phyloP scores from a whole-genome alignment of 2,888 invertebrate genomes.

The Drymonia ruficornis region DNA sequence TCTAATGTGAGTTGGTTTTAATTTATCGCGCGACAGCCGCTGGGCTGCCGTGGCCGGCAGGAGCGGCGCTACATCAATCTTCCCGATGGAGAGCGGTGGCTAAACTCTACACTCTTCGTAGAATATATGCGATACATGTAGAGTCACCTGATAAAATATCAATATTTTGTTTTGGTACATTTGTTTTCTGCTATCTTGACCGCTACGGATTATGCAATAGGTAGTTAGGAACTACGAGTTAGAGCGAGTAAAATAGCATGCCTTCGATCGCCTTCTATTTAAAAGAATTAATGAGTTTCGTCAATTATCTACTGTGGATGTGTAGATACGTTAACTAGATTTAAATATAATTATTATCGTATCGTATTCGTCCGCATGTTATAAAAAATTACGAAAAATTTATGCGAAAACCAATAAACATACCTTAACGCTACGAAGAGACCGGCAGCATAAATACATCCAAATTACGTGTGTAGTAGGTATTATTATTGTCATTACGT shows the following conservation, averaged over 20 bases:
- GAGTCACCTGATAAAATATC: slow-evolving; percentile 37
- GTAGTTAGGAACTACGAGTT: no score
- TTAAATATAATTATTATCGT: neutral
- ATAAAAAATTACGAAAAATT: neutral
- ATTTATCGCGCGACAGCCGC: slow-evolving; percentile 82
- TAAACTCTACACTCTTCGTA: slow-evolving; percentile 50
- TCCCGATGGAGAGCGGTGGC: slow-evolving; percentile 53
- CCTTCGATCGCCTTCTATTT: no score
- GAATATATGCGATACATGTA: slow-evolving; percentile 53
- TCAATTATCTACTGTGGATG: no score
- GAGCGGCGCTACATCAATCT: slow-evolving; percentile 78
- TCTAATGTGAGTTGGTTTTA: slow-evolving; percentile 77
- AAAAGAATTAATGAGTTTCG: no score
- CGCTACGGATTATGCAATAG: no score
- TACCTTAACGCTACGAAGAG: slow-evolving; percentile 3
- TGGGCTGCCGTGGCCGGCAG: slow-evolving; percentile 60
- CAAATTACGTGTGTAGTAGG: slow-evolving; percentile 2
- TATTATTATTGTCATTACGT: neutral
- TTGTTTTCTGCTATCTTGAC: no score
- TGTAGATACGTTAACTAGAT: slow-evolving; percentile 14
- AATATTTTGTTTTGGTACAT: neutral
- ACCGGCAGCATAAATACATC: slow-evolving; percentile 4
- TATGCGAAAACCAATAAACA: neutral
- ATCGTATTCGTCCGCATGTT: neutral
- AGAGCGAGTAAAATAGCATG: no score